Conservation (phyloP, 30 jellyfish, hydroid and myxozoan species). For the Catostylus mosaicus region DNA sequence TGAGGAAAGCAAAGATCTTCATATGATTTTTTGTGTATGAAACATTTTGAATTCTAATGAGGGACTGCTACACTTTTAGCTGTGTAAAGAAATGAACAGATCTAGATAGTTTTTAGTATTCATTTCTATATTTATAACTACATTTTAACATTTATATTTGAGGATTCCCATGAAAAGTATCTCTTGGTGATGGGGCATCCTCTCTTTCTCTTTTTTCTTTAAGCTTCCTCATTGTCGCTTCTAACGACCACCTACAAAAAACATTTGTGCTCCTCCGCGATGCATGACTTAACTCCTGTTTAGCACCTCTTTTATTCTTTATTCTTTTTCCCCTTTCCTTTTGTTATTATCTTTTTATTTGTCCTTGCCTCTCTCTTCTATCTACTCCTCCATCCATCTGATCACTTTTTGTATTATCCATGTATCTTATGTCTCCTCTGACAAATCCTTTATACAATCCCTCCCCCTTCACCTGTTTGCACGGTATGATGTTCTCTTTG, state of each 20-base stretch:
- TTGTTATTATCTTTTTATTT: neutral
- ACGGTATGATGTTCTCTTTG: neutral
- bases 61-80: no score
- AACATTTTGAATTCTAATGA: no score
- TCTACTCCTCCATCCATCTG: slow-evolving; percentile 26
- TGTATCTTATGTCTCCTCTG: neutral
- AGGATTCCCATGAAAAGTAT: no score
- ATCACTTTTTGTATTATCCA: slow-evolving; percentile 5
- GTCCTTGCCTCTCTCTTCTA: slow-evolving; percentile 13
- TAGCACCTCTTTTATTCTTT: neutral
- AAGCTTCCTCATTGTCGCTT: neutral
- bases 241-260: slow-evolving; percentile 15
- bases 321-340: neutral
- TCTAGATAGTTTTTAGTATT: no score
- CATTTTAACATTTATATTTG: no score
- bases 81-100: no score
- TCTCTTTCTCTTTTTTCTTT: no score
- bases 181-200: no score
- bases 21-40: no score
- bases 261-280: slow-evolving; percentile 1
- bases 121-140: no score
- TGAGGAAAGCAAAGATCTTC: no score
- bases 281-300: neutral
- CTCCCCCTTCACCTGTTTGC: slow-evolving; percentile 8
- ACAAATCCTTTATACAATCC: neutral